Percentiles rank a stretch among this genome's conserved stretches.
Conservation (phyloP, 2,113 vertebrate species). For the Penelope pileata region DNA sequence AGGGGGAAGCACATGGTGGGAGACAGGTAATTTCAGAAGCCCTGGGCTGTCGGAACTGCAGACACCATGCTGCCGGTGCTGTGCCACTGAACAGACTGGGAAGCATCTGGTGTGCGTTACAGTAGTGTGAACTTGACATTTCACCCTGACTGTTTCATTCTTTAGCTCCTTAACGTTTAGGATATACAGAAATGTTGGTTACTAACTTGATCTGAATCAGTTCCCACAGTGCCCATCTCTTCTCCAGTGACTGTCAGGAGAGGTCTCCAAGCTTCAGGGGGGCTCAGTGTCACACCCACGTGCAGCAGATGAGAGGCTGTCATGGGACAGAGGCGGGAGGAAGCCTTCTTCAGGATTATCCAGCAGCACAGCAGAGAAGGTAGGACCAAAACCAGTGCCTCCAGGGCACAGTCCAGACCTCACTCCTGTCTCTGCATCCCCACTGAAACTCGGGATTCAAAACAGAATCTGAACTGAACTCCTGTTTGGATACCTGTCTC, state of each 20-base stretch:
- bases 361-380: not conserved
- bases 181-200: not conserved
- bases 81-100: not conserved
- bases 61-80: rapidly evolving
- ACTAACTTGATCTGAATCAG: not conserved
- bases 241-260: not conserved
- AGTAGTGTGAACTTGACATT: not conserved
- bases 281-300: not conserved
- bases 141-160: not conserved
- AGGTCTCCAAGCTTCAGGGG: not conserved
- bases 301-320: not conserved
- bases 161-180: not conserved
- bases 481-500: rapidly evolving
- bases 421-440: not conserved
- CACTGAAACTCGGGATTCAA: not conserved
- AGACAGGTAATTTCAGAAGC: not conserved
- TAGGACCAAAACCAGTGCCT: not conserved
- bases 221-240: not conserved
- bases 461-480: not conserved
- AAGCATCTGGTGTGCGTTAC: constrained; percentile 16
- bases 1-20: not conserved
- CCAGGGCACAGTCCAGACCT: not conserved
- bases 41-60: not conserved
- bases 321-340: not conserved
- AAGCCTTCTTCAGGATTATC: not conserved